Evolutionary conservation across 2,888 invertebrate species (phyloP).

Genomic region (Drosophila demipolita): DNA sequence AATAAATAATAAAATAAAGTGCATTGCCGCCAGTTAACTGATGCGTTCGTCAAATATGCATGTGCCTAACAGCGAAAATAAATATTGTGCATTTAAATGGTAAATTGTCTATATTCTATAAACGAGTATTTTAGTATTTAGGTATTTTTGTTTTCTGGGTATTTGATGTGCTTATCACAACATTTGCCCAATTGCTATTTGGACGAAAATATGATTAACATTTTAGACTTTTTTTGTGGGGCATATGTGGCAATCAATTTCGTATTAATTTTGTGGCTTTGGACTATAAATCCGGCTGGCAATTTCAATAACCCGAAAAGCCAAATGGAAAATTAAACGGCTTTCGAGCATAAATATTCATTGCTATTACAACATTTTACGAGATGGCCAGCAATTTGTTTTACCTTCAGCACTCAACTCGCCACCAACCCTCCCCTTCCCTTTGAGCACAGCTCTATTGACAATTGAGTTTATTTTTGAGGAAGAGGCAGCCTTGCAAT

Average conservation of each 20-base stretch:
- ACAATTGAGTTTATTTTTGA: conserved; percentile 48
- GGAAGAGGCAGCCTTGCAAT: conserved; percentile 49
- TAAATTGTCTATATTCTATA: background rate
- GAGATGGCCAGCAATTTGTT: conserved; percentile 56
- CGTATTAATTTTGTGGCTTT: conserved; percentile 66
- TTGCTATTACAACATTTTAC: conserved; percentile 71
- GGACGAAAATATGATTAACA: conserved; percentile 45
- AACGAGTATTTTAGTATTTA: background rate
- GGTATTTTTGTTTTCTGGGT: background rate
- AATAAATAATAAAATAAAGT: conserved; percentile 34
- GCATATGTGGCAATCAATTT: conserved; percentile 68
- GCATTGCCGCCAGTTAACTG: conserved; percentile 20
- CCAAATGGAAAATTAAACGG: conserved; percentile 73
- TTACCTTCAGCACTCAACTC: conserved; percentile 2
- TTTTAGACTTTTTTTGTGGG: conserved; percentile 2
- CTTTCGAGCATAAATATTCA: conserved; percentile 72
- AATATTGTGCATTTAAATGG: background rate
- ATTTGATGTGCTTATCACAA: conserved; percentile 40
- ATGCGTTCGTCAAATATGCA: conserved; percentile 15
- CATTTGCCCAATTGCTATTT: conserved; percentile 48
- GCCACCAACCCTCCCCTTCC: background rate
- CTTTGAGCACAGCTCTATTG: conserved; percentile 26
- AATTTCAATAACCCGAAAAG: conserved; percentile 74
- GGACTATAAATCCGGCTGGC: conserved; percentile 58
- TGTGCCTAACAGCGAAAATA: conserved; percentile 2